Evolutionary conservation across 2,113 vertebrate species (phyloP).

Genomic region (Orycteropus afer): DNA sequence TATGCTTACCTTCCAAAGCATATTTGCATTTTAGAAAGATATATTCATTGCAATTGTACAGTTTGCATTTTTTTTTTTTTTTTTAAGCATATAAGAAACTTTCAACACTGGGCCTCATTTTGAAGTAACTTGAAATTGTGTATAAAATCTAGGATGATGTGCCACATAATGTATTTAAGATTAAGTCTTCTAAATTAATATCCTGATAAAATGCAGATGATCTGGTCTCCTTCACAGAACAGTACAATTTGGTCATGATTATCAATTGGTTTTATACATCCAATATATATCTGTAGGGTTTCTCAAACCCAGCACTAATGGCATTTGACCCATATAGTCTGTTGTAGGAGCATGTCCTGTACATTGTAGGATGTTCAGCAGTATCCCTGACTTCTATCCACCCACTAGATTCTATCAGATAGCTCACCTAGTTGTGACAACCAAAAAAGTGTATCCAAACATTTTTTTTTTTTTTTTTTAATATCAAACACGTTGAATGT

Average conservation of each 20-base stretch:
- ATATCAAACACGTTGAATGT: no score
- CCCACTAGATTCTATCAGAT: not conserved
- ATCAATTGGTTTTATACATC: not conserved
- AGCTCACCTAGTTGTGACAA: not conserved
- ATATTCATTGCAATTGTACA: not conserved
- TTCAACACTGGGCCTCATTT: not conserved
- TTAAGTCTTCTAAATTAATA: not conserved
- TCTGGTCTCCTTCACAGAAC: not conserved
- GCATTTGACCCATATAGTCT: not conserved
- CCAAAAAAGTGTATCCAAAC: not conserved
- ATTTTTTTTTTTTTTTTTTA: no score
- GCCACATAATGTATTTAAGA: not conserved
- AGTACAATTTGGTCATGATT: not conserved
- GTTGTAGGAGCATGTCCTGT: accelerated
- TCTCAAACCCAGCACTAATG: not conserved
- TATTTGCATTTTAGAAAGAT: not conserved
- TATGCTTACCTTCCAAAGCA: not conserved
- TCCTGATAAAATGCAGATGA: not conserved
- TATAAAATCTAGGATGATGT: not conserved
- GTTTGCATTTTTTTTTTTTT: not conserved
- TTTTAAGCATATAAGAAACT: not conserved
- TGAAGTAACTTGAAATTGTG: not conserved
- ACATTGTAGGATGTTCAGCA: not conserved
- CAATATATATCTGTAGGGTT: not conserved
- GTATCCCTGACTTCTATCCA: not conserved